Percentiles rank a stretch among this genome's conserved stretches.
These are phyloP conservation scores for Teleiodes luculella DNA, from an alignment of 2,888 invertebrate genomes.

Conservation along the genomic window DNA sequence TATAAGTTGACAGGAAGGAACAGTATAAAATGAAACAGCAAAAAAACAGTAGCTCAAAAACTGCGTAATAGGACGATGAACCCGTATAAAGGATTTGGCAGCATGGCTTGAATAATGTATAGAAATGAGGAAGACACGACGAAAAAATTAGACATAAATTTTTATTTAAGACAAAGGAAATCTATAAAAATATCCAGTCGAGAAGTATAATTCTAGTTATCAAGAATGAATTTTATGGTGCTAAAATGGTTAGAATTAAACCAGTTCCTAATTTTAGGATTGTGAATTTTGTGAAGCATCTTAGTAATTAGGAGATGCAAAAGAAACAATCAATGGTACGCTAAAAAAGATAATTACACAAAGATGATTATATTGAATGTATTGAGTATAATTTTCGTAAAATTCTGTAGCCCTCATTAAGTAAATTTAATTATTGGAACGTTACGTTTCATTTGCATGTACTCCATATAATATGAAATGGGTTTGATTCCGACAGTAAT, in stretches of 20 bases:
- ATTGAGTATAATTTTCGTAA: not conserved
- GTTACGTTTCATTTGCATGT: too few relatives aligned
- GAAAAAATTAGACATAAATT: not conserved
- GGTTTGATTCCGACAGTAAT: too few relatives aligned
- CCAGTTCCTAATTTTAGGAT: too few relatives aligned
- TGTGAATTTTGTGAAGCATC: too few relatives aligned
- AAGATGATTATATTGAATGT: not conserved
- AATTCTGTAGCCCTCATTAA: not conserved
- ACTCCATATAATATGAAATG: too few relatives aligned
- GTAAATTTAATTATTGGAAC: too few relatives aligned
- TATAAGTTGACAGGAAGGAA: slow-evolving; percentile 30
- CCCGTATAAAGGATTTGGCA: slow-evolving; percentile 44
- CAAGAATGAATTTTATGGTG: too few relatives aligned
- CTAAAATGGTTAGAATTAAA: too few relatives aligned
- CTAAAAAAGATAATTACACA: not conserved
- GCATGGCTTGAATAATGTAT: slow-evolving; percentile 35
- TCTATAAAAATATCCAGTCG: not conserved
- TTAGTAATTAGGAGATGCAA: too few relatives aligned
- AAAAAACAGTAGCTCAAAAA: slow-evolving; percentile 44
- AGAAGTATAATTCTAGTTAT: too few relatives aligned
- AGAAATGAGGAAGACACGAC: not conserved
- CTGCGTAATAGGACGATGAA: slow-evolving; percentile 65
- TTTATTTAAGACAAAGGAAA: too few relatives aligned
- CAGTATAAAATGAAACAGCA: slow-evolving; percentile 44
- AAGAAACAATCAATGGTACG: not conserved